Base-by-base conservation (phyloP, 2,888 invertebrate species). In the Idaea straminata region DNA sequence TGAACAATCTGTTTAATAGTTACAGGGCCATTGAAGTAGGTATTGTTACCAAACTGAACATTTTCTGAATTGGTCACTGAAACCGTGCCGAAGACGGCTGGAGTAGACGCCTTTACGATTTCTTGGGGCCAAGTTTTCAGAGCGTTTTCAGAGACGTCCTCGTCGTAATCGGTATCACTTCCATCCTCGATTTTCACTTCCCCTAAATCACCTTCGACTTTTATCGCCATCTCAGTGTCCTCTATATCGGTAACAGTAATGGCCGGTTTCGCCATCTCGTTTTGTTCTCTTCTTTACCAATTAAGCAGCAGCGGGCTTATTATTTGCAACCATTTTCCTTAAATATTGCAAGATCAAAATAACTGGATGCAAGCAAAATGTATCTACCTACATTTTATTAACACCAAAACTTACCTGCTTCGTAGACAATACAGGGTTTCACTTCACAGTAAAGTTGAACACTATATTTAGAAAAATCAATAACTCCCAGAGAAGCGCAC, bases 1-100 rank as follows among this genome's bases (percentile, higher is more conserved):
- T 95, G 94, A 65, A 96, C 91, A 71, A 96, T 93, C 82, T 96
- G 96, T 80, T 96, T 96, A 74, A 96, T 96, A 47, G 95, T 95
- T 15, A 96, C 96, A 61, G 96, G 96, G 5, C 96, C 96, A 79
- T 96, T 95, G 78, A 96, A 96, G 77, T 95, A 95, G 5, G 96
- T 96, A 76, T 95, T 96, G 76, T 96, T 95, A 0, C 96, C 97
- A 74, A 97, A 95, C 72, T 96, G 96, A 3, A 96, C 95, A 81
- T 96, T 95, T 35, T 94, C 94, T 0, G 96, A 96, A 76, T 96
- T 94, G 38, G 92, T 93, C 2, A 96, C 94, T 34, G 94, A 93
- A 35, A 96, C 94, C 77, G 94, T 95, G 62, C 95, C 95, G 72
- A 95, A 82, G 4, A 82, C 79, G 7, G 87, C 82, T 15, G 76